Conservation (phyloP, 2,113 vertebrate species). For the Tetrax tetrax region DNA sequence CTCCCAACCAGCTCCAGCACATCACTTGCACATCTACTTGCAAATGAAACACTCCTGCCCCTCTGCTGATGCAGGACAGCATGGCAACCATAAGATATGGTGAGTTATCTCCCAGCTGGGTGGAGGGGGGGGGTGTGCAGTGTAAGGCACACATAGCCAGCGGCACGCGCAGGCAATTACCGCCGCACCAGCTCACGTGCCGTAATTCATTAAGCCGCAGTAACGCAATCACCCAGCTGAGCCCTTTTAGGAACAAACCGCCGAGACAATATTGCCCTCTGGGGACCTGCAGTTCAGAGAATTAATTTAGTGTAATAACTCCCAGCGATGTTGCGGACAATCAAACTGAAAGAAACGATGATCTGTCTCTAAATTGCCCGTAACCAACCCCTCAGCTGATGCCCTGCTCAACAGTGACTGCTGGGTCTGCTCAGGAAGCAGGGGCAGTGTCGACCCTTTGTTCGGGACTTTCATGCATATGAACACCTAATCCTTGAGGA, state of each 20-base stretch:
- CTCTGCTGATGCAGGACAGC: not conserved
- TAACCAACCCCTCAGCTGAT: not conserved
- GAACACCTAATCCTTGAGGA: not conserved
- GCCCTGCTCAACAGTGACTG: accelerated
- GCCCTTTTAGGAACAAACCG: not conserved
- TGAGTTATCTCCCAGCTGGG: not conserved
- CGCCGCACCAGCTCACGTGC: accelerated
- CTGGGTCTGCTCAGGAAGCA: not conserved
- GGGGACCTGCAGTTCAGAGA: not conserved
- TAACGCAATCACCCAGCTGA: slow-evolving; percentile 22
- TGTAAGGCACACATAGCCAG: not conserved
- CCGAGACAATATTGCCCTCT: not conserved
- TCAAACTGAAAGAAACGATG: not conserved
- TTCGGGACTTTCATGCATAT: accelerated
- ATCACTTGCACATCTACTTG: too few species aligned
- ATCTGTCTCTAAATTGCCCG: not conserved
- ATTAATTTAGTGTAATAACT: slow-evolving; percentile 12
- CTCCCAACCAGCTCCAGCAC: not conserved
- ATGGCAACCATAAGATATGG: not conserved
- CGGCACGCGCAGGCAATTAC: accelerated
- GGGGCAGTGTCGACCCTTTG: not conserved
- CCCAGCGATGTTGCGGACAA: not conserved
- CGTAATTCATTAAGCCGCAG: not conserved
- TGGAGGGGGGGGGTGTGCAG: too few species aligned
- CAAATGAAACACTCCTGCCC: not conserved